Percentiles rank a stretch among this genome's conserved stretches.
Evolutionary conservation across 2,888 invertebrate species (phyloP).

Genomic region (Scaptodrosophila latifasciaeformis): DNA sequence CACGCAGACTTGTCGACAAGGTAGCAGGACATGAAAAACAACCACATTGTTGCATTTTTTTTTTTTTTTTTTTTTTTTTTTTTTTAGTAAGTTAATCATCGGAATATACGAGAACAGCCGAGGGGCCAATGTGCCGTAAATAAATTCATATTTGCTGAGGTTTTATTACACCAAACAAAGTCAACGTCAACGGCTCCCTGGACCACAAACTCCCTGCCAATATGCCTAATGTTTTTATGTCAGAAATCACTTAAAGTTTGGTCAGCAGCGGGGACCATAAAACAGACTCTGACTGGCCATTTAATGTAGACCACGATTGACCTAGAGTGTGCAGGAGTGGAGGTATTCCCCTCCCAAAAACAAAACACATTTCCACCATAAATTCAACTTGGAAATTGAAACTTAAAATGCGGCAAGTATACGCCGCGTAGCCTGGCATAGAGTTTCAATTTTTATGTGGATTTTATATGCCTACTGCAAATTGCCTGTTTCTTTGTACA

Average conservation of each 20-base stretch:
- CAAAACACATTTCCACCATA: conserved; percentile 40
- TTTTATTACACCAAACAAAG: conserved; percentile 10
- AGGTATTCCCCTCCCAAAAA: too few relatives aligned
- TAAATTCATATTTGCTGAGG: conserved; percentile 17
- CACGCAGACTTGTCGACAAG: not conserved
- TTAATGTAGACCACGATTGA: conserved; percentile 36
- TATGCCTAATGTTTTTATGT: conserved; percentile 54
- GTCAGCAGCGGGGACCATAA: conserved; percentile 60
- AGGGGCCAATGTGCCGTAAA: too few relatives aligned
- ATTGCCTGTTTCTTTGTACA: too few relatives aligned
- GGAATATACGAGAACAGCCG: too few relatives aligned
- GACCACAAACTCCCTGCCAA: conserved; percentile 13
- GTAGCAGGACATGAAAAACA: conserved; percentile 6
- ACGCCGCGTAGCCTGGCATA: conserved; percentile 28
- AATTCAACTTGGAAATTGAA: conserved; percentile 67
- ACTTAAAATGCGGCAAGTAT: conserved; percentile 70
- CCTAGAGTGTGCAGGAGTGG: too few relatives aligned
- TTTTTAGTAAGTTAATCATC: conserved; percentile 28
- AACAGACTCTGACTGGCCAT: conserved; percentile 17
- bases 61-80: too few relatives aligned
- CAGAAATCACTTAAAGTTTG: conserved; percentile 63
- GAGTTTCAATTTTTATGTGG: conserved; percentile 63
- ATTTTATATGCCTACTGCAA: conserved; percentile 70
- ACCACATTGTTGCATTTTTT: too few relatives aligned
- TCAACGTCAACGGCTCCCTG: conserved; percentile 5